Base-by-base conservation (phyloP, 37 sponge, comb jelly and placozoan species). In the Agelas oroides region DNA sequence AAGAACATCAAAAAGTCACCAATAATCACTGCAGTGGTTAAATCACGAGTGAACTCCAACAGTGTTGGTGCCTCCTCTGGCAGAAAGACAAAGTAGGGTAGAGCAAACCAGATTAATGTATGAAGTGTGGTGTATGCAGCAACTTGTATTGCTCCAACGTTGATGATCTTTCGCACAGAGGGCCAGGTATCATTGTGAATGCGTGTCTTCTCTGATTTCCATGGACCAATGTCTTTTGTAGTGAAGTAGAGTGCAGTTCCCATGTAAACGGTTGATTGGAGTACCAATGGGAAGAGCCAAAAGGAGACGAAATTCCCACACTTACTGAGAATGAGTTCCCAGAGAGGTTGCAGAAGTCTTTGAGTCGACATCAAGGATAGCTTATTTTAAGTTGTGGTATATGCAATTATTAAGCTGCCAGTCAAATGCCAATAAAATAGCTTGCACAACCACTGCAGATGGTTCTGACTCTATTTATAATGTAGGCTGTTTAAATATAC, bases 1-100 rank as follows among this genome's bases (percentile, higher is more conserved):
- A 59, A n/a, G 56, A 57, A 76, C 54, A 73, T n/a, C 25, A 76
- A 18, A 35, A 76, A 76, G 19, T 76, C 77, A 56, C 77, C 61
- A 18, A 76, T 76, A 14, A 76, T 36, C 19, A 76, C 20, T 18
- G 62, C 8, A 2, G 56, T 17, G 35, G 5, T 3, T 2, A 76
- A 34, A 57, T 76, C 77, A 17, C 37, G 33, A 19, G 32, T 32
- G 1, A 55, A 55, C 61, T 76, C 77, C 19, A 12, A 76, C 35
- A 76, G 14, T 6, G 77, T 76, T 58, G 77, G 77, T 30, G 77
- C 77, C 3, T 28, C 21, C 2, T 30, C 59, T 59, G 77, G 77
- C 28, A 76, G 1, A 5, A 21, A 32, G 19, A 5, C 2, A 6
- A n/a, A 24, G 38, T 36, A 58, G 17, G 27, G 59, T 57, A 76